phyloP scores from a whole-genome alignment of 2,888 invertebrate genomes.

The Celastrina argiolus region DNA sequence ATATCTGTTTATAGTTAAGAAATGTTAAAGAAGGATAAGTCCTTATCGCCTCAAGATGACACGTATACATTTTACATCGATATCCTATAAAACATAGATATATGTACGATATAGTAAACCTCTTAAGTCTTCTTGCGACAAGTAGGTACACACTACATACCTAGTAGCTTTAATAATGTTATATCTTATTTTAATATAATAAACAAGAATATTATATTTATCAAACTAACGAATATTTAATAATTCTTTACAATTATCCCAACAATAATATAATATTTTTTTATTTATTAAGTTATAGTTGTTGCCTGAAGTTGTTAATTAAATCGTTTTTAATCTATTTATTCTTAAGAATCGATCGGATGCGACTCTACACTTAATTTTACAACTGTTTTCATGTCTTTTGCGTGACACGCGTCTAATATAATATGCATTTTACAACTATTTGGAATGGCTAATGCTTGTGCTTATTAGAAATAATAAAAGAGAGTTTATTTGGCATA shows the following conservation, averaged over 20 bases:
- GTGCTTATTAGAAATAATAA: constrained; percentile 9
- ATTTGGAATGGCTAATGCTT: neutral
- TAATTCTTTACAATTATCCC: too few relatives aligned
- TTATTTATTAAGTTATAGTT: too few relatives aligned
- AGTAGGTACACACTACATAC: neutral
- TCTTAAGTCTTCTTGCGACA: neutral
- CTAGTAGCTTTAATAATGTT: too few relatives aligned
- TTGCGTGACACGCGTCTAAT: neutral
- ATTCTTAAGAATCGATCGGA: neutral
- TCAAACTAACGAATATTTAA: too few relatives aligned
- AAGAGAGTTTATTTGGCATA: neutral
- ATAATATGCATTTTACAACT: constrained; percentile 2
- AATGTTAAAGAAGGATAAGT: constrained; percentile 37
- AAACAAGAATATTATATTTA: too few relatives aligned
- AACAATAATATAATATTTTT: neutral
- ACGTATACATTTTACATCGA: neutral
- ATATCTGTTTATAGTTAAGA: constrained; percentile 21
- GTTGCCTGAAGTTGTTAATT: neutral
- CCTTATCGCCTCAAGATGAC: constrained; percentile 37
- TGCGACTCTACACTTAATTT: neutral
- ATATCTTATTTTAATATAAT: too few relatives aligned
- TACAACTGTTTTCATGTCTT: neutral
- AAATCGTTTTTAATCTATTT: neutral
- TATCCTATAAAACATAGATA: neutral
- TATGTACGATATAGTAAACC: neutral